These are phyloP conservation scores for Phyllotreta cruciferae DNA, from an alignment of 2,888 invertebrate species.

Conservation along the genomic window DNA sequence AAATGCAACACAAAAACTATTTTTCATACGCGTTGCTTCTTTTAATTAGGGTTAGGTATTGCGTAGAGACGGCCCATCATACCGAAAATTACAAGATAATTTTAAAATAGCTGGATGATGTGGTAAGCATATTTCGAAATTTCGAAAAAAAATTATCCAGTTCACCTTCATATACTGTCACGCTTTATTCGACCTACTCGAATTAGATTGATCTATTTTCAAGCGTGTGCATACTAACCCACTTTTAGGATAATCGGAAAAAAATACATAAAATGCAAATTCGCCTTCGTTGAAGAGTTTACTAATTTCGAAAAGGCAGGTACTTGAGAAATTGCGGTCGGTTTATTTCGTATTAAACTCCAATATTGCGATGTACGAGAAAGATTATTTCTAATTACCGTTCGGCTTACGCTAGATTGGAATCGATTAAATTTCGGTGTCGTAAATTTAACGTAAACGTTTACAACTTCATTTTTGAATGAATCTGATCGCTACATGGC, in stretches of 20 bases:
- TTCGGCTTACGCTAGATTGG: too few relatives aligned
- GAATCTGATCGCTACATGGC: too few relatives aligned
- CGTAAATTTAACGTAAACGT: too few relatives aligned
- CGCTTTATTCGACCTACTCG: conserved; percentile 3
- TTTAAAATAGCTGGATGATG: background rate
- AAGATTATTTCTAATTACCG: too few relatives aligned
- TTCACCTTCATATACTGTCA: conserved; percentile 10
- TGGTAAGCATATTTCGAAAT: background rate
- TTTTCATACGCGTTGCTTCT: too few relatives aligned
- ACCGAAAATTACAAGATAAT: background rate
- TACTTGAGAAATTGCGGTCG: conserved; percentile 9
- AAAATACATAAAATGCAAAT: conserved; percentile 10
- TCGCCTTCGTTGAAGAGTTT: conserved; percentile 2
- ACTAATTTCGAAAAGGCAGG: background rate
- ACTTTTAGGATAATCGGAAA: conserved; percentile 9
- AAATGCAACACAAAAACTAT: too few relatives aligned
- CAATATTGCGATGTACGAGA: too few relatives aligned
- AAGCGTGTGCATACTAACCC: conserved; percentile 11
- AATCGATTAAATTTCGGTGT: too few relatives aligned
- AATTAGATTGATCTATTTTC: conserved; percentile 17
- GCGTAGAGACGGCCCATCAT: too few relatives aligned
- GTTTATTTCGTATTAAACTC: too few relatives aligned
- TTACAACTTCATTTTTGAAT: too few relatives aligned
- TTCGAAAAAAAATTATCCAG: background rate
- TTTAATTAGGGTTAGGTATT: background rate